Base-by-base conservation (phyloP, 92 coral and sea anemone species). In the Palythoa caribaeorum region DNA sequence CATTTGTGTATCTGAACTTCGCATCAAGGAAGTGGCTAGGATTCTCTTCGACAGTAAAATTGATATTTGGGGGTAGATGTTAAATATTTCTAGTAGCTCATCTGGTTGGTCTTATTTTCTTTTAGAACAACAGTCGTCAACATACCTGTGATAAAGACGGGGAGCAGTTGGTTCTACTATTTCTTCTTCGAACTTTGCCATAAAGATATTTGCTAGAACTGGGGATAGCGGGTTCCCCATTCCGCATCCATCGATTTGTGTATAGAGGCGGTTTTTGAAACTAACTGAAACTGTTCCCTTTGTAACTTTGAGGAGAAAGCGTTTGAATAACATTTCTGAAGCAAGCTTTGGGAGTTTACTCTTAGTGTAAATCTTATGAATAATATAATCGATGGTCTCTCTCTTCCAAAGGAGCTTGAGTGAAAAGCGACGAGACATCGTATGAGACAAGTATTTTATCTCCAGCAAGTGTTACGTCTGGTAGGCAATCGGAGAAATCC, bases 181-280 rank as follows among this genome's bases (percentile, higher is more conserved):
- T 36, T 63, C 78, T 36, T 48, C 21, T 53, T 70, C 87, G 39
- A 83, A 39, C 44, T 65, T 83, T 21, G 16, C 12, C 87, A 83
- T 83, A 40, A 83, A 66, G 78, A 68, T 83, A 40, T 83, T 83
- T 63, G 47, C 79, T n/a, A 68, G 21, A n/a, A 70, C 87, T 3
- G 79, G 79, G 3, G 87, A 83, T 14, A 66, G 35, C 15, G n/a
- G 87, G 13, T 83, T 83, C 8, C 87, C 87, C 78, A 83, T 83
- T 6, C 87, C 87, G 13, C 87, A 83, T 16, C 78, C 87, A 57
- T 66, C 87, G 35, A 83, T 53, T 83, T 83, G 87, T 51, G 53
- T 83, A 28, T 83, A 83, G 0, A 83, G 60, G 15, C 38, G 78
- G 17, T 55, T 77, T n/a, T 83, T 83, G 77, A 83, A 65, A 16